Base-by-base conservation (phyloP, 2,797 vertebrate species). In the Chaetodon trifasciatus region DNA sequence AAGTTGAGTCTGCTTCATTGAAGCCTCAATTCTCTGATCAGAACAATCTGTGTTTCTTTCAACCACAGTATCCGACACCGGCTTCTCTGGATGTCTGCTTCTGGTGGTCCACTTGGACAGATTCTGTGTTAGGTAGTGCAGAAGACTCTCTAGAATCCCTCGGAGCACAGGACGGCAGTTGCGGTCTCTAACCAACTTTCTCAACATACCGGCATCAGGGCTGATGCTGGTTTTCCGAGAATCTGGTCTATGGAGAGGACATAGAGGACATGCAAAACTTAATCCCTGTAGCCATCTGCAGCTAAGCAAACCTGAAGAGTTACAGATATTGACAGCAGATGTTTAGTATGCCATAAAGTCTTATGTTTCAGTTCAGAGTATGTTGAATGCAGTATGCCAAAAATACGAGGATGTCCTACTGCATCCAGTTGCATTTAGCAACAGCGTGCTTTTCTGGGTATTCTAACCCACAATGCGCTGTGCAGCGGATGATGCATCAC, bases 81-180 rank as follows among this genome's bases (percentile, higher is more conserved):
- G 50, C 24, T 76, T 87, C 24, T 79, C 42, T 3, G 0, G 16
- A 13, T 28, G 67, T 79, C 52, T 70, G 47, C 58, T 68, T 37
- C 57, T 47, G 21, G 46, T 28, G 13, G 53, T 79, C 79, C 69
- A 56, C 62, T 60, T 83, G 76, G 83, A 5, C 55, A 71, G 0
- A 0, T 90, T 88, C 21, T 95, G 86, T 0, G 86, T 95, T 67
- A 97, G 24, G 0, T 98, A 99, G 1, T 93, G 86, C 70, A 98
- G 93, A 61, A 99, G 95, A 89, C 86, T 97, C 86, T 96, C 92
- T 76, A 99, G 96, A 91, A 98, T 87, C 62, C 94, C 95, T 70
- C 95, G 94, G 62, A 95, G 80, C 0, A 93, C 96, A 9, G 93
- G 92, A 49, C 74, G 78, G 5, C 95, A 94, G 39, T 86, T 93